These are phyloP conservation scores for Perodicticus potto DNA, from an alignment of 2,797 vertebrate genomes.

Conservation along the genomic window DNA sequence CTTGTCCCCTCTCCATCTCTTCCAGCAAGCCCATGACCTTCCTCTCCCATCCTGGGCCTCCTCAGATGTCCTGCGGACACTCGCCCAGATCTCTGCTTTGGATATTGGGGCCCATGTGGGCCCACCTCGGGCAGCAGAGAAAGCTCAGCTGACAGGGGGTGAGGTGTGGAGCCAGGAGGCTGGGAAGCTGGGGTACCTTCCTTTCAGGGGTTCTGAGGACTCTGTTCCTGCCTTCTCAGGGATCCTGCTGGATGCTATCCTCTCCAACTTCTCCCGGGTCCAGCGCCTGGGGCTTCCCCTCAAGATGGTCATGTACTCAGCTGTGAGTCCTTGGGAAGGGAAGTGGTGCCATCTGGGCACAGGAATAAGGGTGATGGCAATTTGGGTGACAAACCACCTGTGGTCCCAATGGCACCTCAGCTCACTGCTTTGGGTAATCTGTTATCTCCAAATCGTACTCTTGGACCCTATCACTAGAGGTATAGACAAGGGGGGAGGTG, in stretches of 20 bases:
- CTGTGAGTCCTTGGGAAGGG: constrained; percentile 86
- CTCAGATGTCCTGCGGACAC: constrained; percentile 88
- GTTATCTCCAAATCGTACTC: neutral
- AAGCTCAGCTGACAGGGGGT: constrained; percentile 92
- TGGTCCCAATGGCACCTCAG: neutral
- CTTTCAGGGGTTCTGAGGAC: neutral
- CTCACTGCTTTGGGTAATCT: neutral
- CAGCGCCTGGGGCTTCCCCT: constrained; percentile 88
- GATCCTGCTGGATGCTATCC: constrained; percentile 90
- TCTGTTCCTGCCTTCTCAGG: constrained; percentile 83
- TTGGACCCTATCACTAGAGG: neutral
- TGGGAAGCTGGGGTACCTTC: constrained; percentile 79
- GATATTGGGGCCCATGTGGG: constrained; percentile 90
- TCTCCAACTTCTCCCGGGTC: constrained; percentile 91
- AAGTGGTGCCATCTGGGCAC: neutral
- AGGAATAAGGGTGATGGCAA: neutral
- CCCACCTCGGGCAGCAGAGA: constrained; percentile 89
- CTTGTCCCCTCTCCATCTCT: neutral
- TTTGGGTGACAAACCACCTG: neutral
- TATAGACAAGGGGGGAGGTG: neutral
- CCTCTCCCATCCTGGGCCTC: constrained; percentile 91
- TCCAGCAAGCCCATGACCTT: constrained; percentile 90
- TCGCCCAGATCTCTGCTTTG: constrained; percentile 90
- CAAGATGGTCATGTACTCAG: constrained; percentile 92
- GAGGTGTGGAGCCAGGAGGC: constrained; percentile 58